These are phyloP conservation scores for Megaleporinus macrocephalus DNA, from an alignment of 2,113 vertebrate species.

Conservation along the genomic window DNA sequence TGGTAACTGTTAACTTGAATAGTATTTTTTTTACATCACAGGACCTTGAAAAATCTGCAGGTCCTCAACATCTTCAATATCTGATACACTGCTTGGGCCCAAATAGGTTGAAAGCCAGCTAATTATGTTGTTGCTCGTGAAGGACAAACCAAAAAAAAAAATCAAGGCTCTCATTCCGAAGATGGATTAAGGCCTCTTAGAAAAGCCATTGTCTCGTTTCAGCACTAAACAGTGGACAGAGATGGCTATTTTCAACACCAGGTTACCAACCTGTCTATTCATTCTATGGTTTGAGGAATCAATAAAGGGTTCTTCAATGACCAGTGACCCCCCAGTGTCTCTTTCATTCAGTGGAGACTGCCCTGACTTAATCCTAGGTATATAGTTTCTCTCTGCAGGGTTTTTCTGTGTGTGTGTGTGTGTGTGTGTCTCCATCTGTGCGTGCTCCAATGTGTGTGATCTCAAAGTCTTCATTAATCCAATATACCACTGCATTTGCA, in stretches of 20 bases:
- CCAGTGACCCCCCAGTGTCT: not conserved
- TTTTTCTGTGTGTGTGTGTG: not conserved
- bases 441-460: not conserved
- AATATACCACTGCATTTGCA: slow-evolving; percentile 5
- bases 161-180: not conserved
- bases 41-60: too few species aligned
- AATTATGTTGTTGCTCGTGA: not conserved
- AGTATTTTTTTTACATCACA: too few species aligned
- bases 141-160: not conserved
- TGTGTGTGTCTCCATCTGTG: slow-evolving; percentile 16
- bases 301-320: not conserved
- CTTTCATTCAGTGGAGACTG: not conserved
- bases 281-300: not conserved
- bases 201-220: not conserved
- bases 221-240: too few species aligned
- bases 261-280: not conserved
- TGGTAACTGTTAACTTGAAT: too few species aligned
- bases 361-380: not conserved
- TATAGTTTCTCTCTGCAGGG: not conserved
- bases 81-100: not conserved
- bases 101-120: not conserved
- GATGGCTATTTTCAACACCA: not conserved
- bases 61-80: too few species aligned
- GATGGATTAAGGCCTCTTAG: not conserved
- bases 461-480: not conserved